phyloP scores from a whole-genome alignment of 1,140 invertebrate species.

The Tetramorium parvispinum region DNA sequence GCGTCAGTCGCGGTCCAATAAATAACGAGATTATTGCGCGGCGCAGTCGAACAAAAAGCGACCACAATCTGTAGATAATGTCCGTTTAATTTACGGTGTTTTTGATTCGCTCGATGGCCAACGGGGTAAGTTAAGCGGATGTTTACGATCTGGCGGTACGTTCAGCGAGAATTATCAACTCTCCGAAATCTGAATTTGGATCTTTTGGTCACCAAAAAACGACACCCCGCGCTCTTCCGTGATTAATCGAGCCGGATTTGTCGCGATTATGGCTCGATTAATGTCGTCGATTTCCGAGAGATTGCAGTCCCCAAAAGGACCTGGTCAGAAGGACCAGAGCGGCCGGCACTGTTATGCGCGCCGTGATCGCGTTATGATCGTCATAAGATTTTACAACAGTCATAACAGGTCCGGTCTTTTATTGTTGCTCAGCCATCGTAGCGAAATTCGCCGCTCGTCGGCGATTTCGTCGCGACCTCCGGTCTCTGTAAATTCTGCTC shows the following conservation, averaged over 20 bases:
- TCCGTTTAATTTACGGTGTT: slow-evolving; percentile 46
- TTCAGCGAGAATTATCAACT: slow-evolving; percentile 1
- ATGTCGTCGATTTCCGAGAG: slow-evolving; percentile 31
- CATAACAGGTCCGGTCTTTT: slow-evolving; percentile 75
- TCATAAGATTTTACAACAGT: slow-evolving; percentile 81
- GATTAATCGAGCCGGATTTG: slow-evolving; percentile 53
- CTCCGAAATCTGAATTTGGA: slow-evolving; percentile 42
- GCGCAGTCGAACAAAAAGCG: not conserved
- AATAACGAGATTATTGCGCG: slow-evolving; percentile 28
- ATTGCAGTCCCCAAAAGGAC: slow-evolving; percentile 33
- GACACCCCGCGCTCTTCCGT: slow-evolving; percentile 5
- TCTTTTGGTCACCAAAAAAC: not conserved
- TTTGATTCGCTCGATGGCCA: slow-evolving; percentile 16
- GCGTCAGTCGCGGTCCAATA: slow-evolving; percentile 14
- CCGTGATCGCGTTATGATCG: slow-evolving; percentile 82
- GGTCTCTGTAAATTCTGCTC: slow-evolving; percentile 55
- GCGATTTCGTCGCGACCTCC: not conserved
- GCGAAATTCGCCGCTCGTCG: slow-evolving; percentile 49
- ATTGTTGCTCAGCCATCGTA: slow-evolving; percentile 64
- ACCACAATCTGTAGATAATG: slow-evolving; percentile 7
- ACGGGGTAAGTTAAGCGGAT: not conserved
- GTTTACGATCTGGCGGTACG: slow-evolving; percentile 13
- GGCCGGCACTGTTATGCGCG: slow-evolving; percentile 68
- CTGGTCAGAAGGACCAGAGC: slow-evolving; percentile 52
- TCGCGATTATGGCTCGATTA: slow-evolving; percentile 18